phyloP scores from a whole-genome alignment of 2,888 invertebrate species.

The Eupithecia vulgata region DNA sequence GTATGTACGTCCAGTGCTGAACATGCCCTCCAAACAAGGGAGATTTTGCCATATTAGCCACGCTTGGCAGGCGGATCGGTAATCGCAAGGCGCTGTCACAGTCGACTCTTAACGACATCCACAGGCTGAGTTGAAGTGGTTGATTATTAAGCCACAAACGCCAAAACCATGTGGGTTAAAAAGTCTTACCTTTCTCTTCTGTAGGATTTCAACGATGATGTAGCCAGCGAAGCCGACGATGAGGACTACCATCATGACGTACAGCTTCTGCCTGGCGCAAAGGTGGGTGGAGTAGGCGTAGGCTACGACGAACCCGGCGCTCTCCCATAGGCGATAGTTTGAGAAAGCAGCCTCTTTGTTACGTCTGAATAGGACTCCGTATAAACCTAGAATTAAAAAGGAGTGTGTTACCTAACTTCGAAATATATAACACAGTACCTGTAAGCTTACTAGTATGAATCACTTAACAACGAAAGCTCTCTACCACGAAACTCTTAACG shows the following conservation, averaged over 20 bases:
- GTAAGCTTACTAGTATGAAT: too few relatives aligned
- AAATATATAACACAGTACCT: too few relatives aligned
- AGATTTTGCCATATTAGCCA: not conserved
- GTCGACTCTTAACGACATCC: too few relatives aligned
- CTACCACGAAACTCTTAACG: too few relatives aligned
- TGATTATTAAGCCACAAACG: not conserved
- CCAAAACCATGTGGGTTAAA: not conserved
- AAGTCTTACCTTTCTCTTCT: constrained; percentile 89
- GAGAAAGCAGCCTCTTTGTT: constrained; percentile 97
- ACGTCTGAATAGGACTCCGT: constrained; percentile 93
- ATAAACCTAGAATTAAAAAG: constrained; percentile 85
- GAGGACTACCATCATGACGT: constrained; percentile 91
- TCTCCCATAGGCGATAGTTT: constrained; percentile 95
- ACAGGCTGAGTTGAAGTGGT: not conserved
- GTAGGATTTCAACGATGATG: constrained; percentile 90
- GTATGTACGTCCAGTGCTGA: not conserved
- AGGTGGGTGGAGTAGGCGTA: constrained; percentile 95
- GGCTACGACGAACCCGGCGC: constrained; percentile 94
- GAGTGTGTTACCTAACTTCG: too few relatives aligned
- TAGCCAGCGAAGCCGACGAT: constrained; percentile 90
- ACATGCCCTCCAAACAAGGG: not conserved
- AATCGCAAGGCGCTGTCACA: too few relatives aligned
- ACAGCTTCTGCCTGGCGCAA: constrained; percentile 93
- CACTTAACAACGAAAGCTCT: too few relatives aligned
- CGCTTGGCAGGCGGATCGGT: too few relatives aligned